Evolutionary conservation across 2,888 invertebrate genomes (phyloP), one percentile per base, ranked within the genome.

Genomic region (Drosophila mettleri): DNA sequence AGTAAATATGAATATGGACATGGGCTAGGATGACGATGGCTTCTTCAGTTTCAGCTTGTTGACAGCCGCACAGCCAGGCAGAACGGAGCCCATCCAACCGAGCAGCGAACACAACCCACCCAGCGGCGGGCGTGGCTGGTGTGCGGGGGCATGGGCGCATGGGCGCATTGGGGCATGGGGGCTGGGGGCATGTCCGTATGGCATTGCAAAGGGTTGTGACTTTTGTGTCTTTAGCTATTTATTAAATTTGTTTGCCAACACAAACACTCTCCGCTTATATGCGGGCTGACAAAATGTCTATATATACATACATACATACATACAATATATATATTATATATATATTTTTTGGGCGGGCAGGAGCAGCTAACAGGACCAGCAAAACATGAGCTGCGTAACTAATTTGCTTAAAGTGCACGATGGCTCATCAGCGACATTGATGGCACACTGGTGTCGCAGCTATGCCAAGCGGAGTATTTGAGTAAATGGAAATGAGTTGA

Each of bases 381-480:
- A 70, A 72, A 86, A 86, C 84, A 86, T 84, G 85, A 85, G 84
- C 86, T 84, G 85, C 85, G 85, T 85, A 86, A 86, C 85, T 85
- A 85, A 85, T 85, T 86, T 86, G 78, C 82, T 58, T 84, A 85
- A 84, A 85, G 82, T 84, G 84, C 80, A 82, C 73, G 80, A 75
- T 84, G 86, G 61, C 86, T 78, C 86, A 86, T 84, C 83, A 81
- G 65, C 64, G 76, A 68, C 72, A 67, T 67, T 69, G 69, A 74
- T 78, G 63, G 66, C 45, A 73, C 69, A 61, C 67, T 69, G 72
- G 64, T 31, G 4, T 3, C 18, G 12, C 27, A 38, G 29, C 34
- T 12, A 18, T 34, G 49, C 20, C 41, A 58, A 34, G 8, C 20
- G 2, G 16, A 1, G 8, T 6, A n/a, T 14, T 14, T 14, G 4